Percentiles rank a stretch among this genome's conserved stretches.
These are phyloP conservation scores for Drosophila oshimai DNA, from an alignment of 1,140 invertebrate species.

Conservation along the genomic window DNA sequence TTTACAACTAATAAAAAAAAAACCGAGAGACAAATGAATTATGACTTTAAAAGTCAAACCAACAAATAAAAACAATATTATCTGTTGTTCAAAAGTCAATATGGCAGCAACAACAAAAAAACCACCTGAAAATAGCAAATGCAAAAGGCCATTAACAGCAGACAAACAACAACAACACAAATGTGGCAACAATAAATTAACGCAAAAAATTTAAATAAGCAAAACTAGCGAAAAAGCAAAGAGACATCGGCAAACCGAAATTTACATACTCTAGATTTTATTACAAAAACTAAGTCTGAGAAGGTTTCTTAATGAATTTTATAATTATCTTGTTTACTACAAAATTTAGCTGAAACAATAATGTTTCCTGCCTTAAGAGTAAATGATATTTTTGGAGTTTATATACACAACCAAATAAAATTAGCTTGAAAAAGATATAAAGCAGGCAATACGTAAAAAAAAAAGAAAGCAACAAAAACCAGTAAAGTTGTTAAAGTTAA, in stretches of 20 bases:
- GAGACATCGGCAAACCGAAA: neutral
- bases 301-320: no score
- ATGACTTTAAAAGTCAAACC: constrained; percentile 42
- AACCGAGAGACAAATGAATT: constrained; percentile 49
- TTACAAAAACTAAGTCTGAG: no score
- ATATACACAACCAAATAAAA: no score
- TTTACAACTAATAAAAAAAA: constrained; percentile 6
- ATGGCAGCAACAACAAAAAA: neutral
- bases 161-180: constrained; percentile 17
- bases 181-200: constrained; percentile 13
- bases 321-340: no score
- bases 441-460: neutral
- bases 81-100: constrained; percentile 45
- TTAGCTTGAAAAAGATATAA: neutral
- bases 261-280: neutral
- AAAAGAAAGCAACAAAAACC: neutral
- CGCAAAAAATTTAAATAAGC: constrained; percentile 2
- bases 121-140: constrained; percentile 3
- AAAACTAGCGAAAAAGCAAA: constrained; percentile 12
- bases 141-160: constrained; percentile 53
- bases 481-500: constrained; percentile 34
- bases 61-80: constrained; percentile 21
- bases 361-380: no score
- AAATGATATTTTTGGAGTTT: neutral
- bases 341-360: no score